Evolutionary conservation across 2,888 invertebrate species (phyloP).

Genomic region (Willowsia nigromaculata): DNA sequence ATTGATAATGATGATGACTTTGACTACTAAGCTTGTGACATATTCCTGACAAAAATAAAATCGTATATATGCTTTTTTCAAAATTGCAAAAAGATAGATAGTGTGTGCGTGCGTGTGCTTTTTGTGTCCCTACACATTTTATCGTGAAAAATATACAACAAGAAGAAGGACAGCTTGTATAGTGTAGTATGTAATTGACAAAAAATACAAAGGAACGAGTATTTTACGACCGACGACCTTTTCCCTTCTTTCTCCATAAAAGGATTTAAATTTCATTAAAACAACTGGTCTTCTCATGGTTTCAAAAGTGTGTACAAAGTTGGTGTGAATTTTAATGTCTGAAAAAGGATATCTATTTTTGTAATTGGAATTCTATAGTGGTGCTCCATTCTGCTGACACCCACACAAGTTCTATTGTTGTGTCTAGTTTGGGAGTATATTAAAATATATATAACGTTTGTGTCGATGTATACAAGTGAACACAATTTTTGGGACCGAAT

Average conservation of each 20-base stretch:
- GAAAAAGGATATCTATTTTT: not conserved
- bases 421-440: not conserved
- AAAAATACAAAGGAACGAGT: not conserved
- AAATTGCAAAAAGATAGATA: not conserved
- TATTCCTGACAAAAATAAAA: conserved; percentile 21
- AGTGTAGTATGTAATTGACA: not conserved
- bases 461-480: conserved; percentile 67
- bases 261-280: not conserved
- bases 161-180: too few relatives aligned
- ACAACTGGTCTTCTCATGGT: not conserved
- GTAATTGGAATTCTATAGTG: not conserved
- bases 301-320: not conserved
- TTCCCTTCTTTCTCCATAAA: not conserved
- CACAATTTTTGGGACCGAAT: conserved; percentile 56
- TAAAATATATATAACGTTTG: conserved; percentile 24
- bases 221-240: conserved; percentile 24
- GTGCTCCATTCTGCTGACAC: not conserved
- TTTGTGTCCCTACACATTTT: too few relatives aligned
- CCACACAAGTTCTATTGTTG: not conserved
- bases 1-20: conserved; percentile 24
- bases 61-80: not conserved
- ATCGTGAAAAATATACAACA: too few relatives aligned
- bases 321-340: not conserved
- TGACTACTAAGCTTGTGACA: conserved; percentile 15
- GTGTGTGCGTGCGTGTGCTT: not conserved